Base-by-base conservation (phyloP, 2,797 vertebrate species). In the Hydrocynus forskahlii region DNA sequence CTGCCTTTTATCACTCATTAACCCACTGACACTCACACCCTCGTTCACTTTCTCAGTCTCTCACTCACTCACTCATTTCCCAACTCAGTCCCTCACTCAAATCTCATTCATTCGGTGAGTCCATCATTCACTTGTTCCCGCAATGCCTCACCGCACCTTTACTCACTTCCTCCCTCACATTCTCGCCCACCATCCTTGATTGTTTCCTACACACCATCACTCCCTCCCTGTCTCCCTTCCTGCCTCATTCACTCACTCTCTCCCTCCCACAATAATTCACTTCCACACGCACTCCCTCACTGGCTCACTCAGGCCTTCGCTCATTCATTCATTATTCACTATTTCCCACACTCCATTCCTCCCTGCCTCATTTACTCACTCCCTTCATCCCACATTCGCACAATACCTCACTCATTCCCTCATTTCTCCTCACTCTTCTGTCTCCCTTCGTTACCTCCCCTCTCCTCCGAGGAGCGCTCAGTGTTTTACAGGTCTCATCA, bases 401-500 rank as follows among this genome's bases (percentile, higher is more conserved):
- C 54, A 55, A n/a, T 19, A n/a, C 25, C 14, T 60, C 2, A 14
- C 12, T 64, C 60, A 16, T 14, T 63, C 60, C 23, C 14, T 23
- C n/a, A 25, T 10, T 25, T 35, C 7, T 12, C 25, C 60, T 38
- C 43, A 48, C 7, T 6, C 55, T 63, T 14, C 25, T 2, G n/a
- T 29, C 66, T 69, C 19, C 40, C 40, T 52, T 74, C 13, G 7
- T 45, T 45, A 48, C 23, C 43, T 13, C 19, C 19, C 8, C 59
- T 54, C 52, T 48, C 40, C 40, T 80, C 38, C 17, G 29, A 80
- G 62, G 71, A 66, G 40, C 43, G 14, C 43, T 52, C 43, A 29
- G 40, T 12, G 43, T 69, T 69, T 69, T 69, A 48, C 38, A 19
- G 64, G 66, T 63, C 57, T 76, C 57, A 55, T 55, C 74, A 57